Evolutionary conservation across 1,140 invertebrate species (phyloP).

Genomic region (Linepithema humile): DNA sequence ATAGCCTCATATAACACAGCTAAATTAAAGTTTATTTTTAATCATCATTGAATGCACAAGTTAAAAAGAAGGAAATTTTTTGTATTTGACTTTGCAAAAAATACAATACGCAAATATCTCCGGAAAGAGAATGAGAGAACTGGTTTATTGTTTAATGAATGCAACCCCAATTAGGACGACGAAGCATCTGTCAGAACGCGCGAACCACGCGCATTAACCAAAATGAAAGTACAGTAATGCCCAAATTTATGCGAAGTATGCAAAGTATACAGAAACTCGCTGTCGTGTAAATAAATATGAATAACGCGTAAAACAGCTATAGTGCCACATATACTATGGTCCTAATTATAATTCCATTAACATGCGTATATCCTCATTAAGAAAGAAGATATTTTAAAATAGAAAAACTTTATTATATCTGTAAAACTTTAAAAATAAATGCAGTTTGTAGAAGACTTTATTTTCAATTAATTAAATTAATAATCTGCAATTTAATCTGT

Average conservation of each 20-base stretch:
- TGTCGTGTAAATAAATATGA: background rate
- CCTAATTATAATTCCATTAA: background rate
- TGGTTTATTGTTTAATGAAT: conserved; percentile 16
- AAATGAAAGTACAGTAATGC: background rate
- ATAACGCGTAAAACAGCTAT: background rate
- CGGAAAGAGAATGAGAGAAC: background rate
- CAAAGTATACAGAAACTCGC: background rate
- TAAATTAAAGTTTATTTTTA: background rate
- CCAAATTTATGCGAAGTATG: conserved; percentile 12
- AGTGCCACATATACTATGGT: background rate
- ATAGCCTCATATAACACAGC: background rate
- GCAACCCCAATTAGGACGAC: conserved; percentile 1
- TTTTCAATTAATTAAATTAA: background rate
- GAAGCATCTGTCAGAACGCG: background rate
- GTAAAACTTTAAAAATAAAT: background rate
- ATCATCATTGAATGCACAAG: background rate
- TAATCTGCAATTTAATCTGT: background rate
- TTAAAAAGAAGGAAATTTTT: background rate
- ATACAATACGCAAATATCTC: background rate
- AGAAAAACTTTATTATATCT: background rate
- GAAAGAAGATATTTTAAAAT: background rate
- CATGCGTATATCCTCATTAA: background rate
- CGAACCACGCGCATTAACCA: background rate
- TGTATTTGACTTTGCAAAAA: background rate
- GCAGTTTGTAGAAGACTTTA: background rate